A percentile compares a stretch with the other conserved stretches of the same genome.
These are phyloP conservation scores for Psilanteris sp. DNA, from an alignment of 1,140 invertebrate genomes.

Conservation along the genomic window DNA sequence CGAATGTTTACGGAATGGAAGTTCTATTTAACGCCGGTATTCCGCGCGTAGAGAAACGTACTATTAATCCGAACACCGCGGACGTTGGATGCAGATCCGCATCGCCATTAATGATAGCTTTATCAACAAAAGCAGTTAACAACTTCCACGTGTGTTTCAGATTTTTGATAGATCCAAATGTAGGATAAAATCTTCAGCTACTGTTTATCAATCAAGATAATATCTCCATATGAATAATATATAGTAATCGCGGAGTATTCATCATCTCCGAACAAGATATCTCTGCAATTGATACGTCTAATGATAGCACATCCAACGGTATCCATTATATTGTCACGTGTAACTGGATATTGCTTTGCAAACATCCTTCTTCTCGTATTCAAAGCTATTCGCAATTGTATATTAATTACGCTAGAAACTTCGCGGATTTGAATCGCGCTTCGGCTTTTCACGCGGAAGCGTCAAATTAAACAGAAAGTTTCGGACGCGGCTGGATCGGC, in stretches of 20 bases:
- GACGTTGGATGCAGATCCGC: background rate
- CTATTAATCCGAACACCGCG: background rate
- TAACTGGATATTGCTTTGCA: background rate
- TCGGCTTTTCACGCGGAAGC: no score
- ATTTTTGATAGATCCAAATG: constrained; percentile 1
- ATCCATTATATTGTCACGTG: constrained; percentile 13
- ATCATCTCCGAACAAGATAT: constrained; percentile 12
- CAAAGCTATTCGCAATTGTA: no score
- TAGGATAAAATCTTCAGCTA: constrained; percentile 1
- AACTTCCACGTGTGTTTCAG: no score
- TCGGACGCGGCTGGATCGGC: no score
- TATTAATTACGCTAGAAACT: no score
- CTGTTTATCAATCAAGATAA: background rate
- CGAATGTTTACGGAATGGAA: constrained; percentile 7
- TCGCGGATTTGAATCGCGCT: no score
- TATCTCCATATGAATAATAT: constrained; percentile 1
- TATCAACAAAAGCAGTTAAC: constrained; percentile 8
- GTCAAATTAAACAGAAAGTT: no score
- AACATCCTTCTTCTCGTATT: no score
- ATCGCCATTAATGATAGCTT: constrained; percentile 2
- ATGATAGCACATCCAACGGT: constrained; percentile 7
- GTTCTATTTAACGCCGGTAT: background rate
- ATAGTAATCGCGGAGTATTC: background rate
- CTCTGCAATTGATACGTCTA: constrained; percentile 10
- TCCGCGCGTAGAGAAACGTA: background rate